phyloP scores from a whole-genome alignment of 2,113 vertebrate genomes.

The Protomyctophum bolini region DNA sequence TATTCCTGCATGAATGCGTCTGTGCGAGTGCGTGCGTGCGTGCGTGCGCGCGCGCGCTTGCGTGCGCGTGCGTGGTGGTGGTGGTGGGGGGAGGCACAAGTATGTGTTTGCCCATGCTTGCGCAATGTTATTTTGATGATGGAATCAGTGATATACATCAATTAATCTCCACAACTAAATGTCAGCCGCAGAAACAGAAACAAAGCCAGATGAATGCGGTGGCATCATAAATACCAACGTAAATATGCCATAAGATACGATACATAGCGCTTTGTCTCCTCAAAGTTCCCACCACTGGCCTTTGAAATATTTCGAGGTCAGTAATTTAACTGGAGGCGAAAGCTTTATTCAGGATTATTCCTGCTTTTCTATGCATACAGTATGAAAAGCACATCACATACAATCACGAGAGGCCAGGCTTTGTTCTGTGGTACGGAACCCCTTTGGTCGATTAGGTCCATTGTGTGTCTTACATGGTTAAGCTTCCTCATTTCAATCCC shows the following conservation, averaged over 20 bases:
- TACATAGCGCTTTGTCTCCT: conserved; percentile 38
- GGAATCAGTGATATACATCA: not conserved
- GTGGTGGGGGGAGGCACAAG: not conserved
- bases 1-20: conserved; percentile 41
- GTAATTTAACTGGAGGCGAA: conserved; percentile 55
- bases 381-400: conserved; percentile 38
- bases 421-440: conserved; percentile 52
- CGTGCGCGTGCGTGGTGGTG: not conserved
- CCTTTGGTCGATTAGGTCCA: conserved; percentile 45
- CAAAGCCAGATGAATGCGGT: conserved; percentile 1
- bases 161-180: not conserved
- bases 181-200: not conserved
- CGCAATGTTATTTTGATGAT: too few species aligned
- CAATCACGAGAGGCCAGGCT: conserved; percentile 42
- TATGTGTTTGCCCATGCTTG: too few species aligned
- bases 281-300: conserved; percentile 41
- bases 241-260: conserved; percentile 14
- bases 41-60: not conserved
- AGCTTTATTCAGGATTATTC: conserved; percentile 49
- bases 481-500: conserved; percentile 52
- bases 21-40: conserved; percentile 19
- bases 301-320: conserved; percentile 57
- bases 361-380: conserved; percentile 15
- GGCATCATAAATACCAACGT: conserved; percentile 1
- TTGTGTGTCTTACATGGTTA: conserved; percentile 54